Percentiles rank a stretch among this genome's conserved stretches.
Evolutionary conservation across 2,113 vertebrate genomes (phyloP).

Genomic region (Anseranas semipalmata): DNA sequence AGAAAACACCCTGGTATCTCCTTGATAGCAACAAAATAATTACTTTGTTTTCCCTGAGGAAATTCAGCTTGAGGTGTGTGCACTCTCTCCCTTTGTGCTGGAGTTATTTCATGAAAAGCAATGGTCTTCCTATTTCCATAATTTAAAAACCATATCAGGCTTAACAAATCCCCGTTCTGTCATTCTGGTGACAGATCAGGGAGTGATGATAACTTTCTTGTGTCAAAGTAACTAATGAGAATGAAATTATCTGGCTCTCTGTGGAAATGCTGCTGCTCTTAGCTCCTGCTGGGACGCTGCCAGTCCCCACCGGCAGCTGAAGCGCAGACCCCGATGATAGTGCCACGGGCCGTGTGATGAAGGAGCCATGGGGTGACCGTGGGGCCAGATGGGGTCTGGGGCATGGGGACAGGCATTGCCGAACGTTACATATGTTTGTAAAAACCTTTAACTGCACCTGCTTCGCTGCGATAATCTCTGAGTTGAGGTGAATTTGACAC

Average conservation of each 20-base stretch:
- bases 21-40: not conserved
- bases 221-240: constrained; percentile 41
- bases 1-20: not conserved
- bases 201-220: constrained; percentile 11
- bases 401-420: not conserved
- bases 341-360: rapidly evolving
- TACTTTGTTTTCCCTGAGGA: not conserved
- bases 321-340: not conserved
- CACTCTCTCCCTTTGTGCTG: rapidly evolving
- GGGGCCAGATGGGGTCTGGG: not conserved
- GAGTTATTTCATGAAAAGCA: not conserved
- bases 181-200: not conserved
- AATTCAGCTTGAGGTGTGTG: not conserved
- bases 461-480: not conserved
- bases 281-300: not conserved
- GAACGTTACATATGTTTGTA: not conserved
- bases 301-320: not conserved
- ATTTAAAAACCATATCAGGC: not conserved
- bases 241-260: not conserved
- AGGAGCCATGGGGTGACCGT: not conserved
- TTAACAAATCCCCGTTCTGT: not conserved
- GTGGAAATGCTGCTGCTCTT: not conserved
- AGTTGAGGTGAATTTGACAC: not conserved
- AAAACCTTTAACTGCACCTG: not conserved
- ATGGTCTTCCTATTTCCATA: not conserved